Percentiles rank a stretch among this genome's conserved stretches.
These are phyloP conservation scores for Crossocerus cetratus DNA, from an alignment of 2,888 invertebrate species.

Conservation along the genomic window DNA sequence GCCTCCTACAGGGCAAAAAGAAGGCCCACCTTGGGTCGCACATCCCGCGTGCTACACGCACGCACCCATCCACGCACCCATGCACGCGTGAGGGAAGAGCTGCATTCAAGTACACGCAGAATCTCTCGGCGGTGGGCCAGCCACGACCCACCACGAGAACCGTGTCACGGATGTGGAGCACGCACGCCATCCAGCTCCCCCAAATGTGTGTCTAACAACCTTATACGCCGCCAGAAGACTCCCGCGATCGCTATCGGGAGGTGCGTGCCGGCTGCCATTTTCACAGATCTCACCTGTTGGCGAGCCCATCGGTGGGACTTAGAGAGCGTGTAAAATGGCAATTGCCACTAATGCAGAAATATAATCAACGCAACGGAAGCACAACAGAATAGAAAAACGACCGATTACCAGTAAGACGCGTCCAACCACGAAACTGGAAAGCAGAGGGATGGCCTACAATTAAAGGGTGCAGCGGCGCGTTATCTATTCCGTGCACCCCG, in stretches of 20 bases:
- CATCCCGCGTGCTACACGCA: slow-evolving; percentile 8
- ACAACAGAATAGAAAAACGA: no score
- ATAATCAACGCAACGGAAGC: no score
- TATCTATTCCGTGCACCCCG: not conserved
- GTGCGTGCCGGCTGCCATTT: not conserved
- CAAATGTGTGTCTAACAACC: slow-evolving; percentile 26
- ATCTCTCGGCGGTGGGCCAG: slow-evolving; percentile 28
- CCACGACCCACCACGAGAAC: slow-evolving; percentile 70
- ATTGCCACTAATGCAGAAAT: no score
- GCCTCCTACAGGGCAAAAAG: slow-evolving; percentile 4
- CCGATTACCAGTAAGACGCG: no score
- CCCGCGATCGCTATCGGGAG: not conserved
- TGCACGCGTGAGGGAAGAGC: not conserved
- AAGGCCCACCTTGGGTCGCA: not conserved
- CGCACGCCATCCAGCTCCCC: slow-evolving; percentile 55
- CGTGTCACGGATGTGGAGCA: slow-evolving; percentile 77
- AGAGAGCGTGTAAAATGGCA: not conserved
- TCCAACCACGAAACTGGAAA: no score
- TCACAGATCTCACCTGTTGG: not conserved
- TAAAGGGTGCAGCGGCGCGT: no score
- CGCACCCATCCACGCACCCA: not conserved
- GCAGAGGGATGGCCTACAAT: no score
- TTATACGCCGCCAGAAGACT: not conserved
- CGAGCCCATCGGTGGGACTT: not conserved
- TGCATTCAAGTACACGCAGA: slow-evolving; percentile 11